A percentile compares a stretch with the other conserved stretches of the same genome.
phyloP scores from a whole-genome alignment of 2,113 vertebrate genomes.

The Trogon surrucura region DNA sequence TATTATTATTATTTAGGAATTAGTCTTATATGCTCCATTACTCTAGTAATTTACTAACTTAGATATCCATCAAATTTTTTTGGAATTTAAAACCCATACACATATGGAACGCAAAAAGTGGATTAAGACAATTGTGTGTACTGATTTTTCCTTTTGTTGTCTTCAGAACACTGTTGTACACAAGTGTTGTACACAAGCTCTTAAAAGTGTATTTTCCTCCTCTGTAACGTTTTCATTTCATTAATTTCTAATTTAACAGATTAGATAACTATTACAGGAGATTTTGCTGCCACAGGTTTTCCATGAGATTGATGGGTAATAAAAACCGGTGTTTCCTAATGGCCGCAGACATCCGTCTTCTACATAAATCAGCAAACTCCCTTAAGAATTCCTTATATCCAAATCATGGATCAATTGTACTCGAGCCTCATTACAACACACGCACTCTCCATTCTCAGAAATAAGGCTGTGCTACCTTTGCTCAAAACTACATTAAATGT shows the following conservation, averaged over 20 bases:
- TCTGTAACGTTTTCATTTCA: constrained; percentile 25
- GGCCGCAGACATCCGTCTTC: constrained; percentile 62
- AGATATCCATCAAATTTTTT: background rate
- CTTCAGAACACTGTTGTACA: background rate
- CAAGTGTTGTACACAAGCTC: background rate
- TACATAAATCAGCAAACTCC: constrained; percentile 67
- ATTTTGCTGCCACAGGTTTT: constrained; percentile 39
- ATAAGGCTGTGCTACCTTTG: constrained; percentile 25
- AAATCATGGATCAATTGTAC: constrained; percentile 67
- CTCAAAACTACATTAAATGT: constrained; percentile 62
- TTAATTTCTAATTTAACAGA: constrained; percentile 61
- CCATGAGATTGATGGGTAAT: constrained; percentile 57
- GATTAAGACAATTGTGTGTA: background rate
- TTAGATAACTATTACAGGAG: constrained; percentile 50
- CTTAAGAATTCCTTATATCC: constrained; percentile 47
- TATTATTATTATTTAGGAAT: background rate
- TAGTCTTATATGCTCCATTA: background rate
- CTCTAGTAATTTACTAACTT: background rate
- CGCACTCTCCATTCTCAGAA: background rate
- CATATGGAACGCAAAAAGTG: background rate
- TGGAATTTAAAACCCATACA: background rate
- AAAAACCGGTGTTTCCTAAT: constrained; percentile 65
- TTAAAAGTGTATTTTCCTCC: background rate
- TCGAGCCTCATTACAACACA: constrained; percentile 58
- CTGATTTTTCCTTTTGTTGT: background rate